Percentiles rank a stretch among this genome's conserved stretches.
phyloP scores from a whole-genome alignment of 2,113 vertebrate genomes.

The Polyodon spathula region DNA sequence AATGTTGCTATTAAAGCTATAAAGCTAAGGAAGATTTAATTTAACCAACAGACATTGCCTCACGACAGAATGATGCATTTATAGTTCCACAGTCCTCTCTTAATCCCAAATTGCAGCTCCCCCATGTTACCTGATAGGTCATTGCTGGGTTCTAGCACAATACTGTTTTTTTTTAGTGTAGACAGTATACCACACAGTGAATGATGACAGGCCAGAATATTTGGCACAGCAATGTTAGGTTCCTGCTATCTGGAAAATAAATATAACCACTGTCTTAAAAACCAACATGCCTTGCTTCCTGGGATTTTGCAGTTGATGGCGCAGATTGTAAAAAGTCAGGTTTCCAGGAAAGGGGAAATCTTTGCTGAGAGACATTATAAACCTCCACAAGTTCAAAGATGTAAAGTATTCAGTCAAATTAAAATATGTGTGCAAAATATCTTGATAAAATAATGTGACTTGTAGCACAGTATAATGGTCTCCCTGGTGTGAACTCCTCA shows the following conservation, averaged over 20 bases:
- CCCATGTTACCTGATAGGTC: conserved; percentile 6
- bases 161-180: too few relatives aligned
- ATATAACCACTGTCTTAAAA: background rate
- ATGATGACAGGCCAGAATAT: background rate
- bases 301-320: background rate
- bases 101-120: background rate
- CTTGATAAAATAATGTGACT: too few relatives aligned
- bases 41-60: conserved; percentile 15
- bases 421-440: too few relatives aligned
- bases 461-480: too few relatives aligned
- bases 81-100: conserved; percentile 5
- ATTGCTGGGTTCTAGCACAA: background rate
- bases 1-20: background rate
- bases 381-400: too few relatives aligned
- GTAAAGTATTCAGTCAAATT: too few relatives aligned
- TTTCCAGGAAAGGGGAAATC: background rate
- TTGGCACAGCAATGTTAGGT: background rate
- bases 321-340: background rate
- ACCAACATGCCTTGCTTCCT: background rate
- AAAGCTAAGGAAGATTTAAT: background rate
- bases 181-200: background rate
- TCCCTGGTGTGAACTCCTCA: background rate
- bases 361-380: background rate
- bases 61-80: conserved; percentile 10
- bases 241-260: background rate